A percentile compares a stretch with the other conserved stretches of the same genome.
Evolutionary conservation across 1,140 invertebrate genomes (phyloP).

Genomic region (Drosophila simulans): DNA sequence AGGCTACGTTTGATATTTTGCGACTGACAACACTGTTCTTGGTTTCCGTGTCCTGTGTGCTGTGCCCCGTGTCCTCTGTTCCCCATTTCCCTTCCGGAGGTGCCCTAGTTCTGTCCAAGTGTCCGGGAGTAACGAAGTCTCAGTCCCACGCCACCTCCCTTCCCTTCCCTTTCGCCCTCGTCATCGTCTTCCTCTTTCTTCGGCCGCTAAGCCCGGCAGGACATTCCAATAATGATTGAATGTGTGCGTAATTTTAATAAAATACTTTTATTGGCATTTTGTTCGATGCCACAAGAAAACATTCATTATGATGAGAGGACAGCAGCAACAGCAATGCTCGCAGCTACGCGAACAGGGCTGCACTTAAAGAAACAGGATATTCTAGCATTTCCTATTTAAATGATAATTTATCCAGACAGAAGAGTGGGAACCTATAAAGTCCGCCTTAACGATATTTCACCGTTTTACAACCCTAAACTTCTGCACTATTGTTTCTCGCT

Average conservation of each 20-base stretch:
- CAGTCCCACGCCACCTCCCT: constrained; percentile 1
- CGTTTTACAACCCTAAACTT: no score
- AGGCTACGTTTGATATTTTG: not conserved
- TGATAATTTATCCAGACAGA: no score
- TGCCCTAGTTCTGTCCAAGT: constrained; percentile 27
- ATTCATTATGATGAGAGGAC: constrained; percentile 54
- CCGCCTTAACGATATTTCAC: no score
- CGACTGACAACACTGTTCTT: not conserved
- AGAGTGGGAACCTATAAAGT: no score
- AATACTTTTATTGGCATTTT: constrained; percentile 81
- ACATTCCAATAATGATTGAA: constrained; percentile 83
- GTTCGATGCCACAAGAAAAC: constrained; percentile 55
- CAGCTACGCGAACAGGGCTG: constrained; percentile 3
- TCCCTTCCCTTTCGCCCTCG: not conserved
- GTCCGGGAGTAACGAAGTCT: constrained; percentile 6
- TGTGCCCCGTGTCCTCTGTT: constrained; percentile 8
- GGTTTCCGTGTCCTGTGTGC: not conserved
- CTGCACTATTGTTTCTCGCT: no score
- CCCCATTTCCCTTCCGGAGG: not conserved
- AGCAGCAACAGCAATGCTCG: constrained; percentile 22
- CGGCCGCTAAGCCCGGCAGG: constrained; percentile 44
- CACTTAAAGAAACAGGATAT: constrained; percentile 6
- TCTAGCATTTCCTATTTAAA: not conserved
- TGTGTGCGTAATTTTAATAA: constrained; percentile 81
- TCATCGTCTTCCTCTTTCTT: not conserved